A percentile compares a stretch with the other conserved stretches of the same genome.
Evolutionary conservation across 2,113 vertebrate genomes (phyloP).

Genomic region (Todiramphus chloris): DNA sequence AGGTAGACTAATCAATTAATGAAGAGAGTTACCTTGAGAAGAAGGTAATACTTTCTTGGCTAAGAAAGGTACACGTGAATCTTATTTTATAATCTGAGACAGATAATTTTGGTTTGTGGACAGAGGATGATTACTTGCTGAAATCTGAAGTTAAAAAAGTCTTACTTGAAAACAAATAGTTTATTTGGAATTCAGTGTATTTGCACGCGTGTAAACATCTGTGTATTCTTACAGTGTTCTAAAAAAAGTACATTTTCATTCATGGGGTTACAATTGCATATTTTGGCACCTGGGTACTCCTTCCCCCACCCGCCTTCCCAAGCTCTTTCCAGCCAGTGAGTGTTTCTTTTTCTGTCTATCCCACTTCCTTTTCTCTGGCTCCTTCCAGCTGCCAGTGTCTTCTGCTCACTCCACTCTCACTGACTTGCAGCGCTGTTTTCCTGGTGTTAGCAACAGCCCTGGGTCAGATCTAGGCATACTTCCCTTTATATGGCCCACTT

Average conservation of each 20-base stretch:
- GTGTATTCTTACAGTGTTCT: background rate
- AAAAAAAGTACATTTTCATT: background rate
- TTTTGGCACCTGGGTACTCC: conserved; percentile 59
- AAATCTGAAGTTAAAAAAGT: background rate
- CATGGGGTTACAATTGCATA: background rate
- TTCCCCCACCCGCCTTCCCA: background rate
- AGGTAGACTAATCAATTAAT: background rate
- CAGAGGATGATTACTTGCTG: background rate
- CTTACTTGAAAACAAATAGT: background rate
- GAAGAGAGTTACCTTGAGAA: background rate
- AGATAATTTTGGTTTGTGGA: background rate
- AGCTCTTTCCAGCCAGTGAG: conserved; percentile 4
- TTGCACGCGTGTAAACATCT: background rate
- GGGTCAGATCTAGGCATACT: background rate
- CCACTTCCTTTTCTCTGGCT: conserved; percentile 64
- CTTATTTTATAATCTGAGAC: background rate
- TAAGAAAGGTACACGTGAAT: background rate
- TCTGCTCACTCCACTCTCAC: background rate
- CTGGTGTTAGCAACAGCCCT: background rate
- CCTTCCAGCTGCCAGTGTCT: conserved; percentile 53
- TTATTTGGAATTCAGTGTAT: background rate
- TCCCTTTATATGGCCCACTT: background rate
- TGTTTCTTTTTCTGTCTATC: conserved; percentile 70
- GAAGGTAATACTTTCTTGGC: background rate
- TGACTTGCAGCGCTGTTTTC: background rate